A percentile compares a stretch with the other conserved stretches of the same genome.
These are phyloP conservation scores for Strigamia crassipes DNA, from an alignment of 2,888 invertebrate species.

Conservation along the genomic window DNA sequence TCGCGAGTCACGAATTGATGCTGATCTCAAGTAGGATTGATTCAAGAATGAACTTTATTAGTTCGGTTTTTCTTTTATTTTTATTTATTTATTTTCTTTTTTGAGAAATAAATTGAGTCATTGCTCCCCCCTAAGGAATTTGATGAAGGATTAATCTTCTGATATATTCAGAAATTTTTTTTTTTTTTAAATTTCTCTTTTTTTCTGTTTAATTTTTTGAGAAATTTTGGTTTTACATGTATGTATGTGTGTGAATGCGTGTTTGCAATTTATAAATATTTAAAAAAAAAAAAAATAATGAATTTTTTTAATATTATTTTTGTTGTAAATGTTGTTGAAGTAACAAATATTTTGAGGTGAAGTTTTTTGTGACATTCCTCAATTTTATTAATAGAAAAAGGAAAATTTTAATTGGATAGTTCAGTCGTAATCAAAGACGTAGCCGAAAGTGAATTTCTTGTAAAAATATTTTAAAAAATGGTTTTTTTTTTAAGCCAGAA, in stretches of 20 bases:
- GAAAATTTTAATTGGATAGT: neutral
- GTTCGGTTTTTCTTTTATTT: neutral
- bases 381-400: neutral
- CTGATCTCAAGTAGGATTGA: slow-evolving; percentile 6
- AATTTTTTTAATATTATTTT: neutral
- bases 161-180: neutral
- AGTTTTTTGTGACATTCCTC: neutral
- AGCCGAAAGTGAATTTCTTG: neutral
- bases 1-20: slow-evolving; percentile 3
- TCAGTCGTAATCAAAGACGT: neutral
- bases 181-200: neutral
- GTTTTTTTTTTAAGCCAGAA: too few relatives aligned
- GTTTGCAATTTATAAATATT: neutral
- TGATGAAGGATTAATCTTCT: neutral
- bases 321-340: neutral
- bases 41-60: neutral
- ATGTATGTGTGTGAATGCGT: neutral
- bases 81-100: neutral
- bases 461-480: too few relatives aligned
- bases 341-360: neutral
- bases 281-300: neutral
- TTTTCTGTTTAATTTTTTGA: neutral
- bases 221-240: neutral
- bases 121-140: slow-evolving; percentile 4
- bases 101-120: neutral